Conservation (phyloP, 2,797 vertebrate genomes). For the Hyperoplus lanceolatus region DNA sequence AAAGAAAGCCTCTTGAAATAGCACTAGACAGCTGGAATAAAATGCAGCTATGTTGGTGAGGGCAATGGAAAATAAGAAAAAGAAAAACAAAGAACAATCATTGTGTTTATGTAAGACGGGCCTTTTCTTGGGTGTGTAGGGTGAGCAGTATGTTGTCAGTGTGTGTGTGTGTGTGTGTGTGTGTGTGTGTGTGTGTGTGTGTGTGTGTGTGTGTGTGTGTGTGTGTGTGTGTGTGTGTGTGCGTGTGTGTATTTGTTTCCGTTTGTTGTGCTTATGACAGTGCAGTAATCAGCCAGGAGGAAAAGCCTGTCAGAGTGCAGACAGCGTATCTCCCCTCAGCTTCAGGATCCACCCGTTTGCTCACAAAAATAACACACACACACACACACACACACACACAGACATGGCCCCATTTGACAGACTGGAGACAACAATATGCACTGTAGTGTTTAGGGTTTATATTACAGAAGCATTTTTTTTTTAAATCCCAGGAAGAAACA, state of each 20-base stretch:
- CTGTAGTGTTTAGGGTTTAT: slow-evolving; percentile 6
- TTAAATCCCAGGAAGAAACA: slow-evolving; percentile 54
- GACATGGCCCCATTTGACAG: slow-evolving; percentile 15
- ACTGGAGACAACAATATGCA: slow-evolving; percentile 45
- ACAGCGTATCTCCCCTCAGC: slow-evolving; percentile 71
- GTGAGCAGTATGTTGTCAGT: slow-evolving; percentile 61
- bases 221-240: slow-evolving; percentile 30
- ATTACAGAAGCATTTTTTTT: slow-evolving; percentile 35
- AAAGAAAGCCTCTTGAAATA: slow-evolving; percentile 70
- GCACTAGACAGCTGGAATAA: slow-evolving; percentile 65
- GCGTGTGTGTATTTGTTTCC: slow-evolving; percentile 67
- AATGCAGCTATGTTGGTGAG: slow-evolving; percentile 44
- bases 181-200: slow-evolving; percentile 37
- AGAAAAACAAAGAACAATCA: slow-evolving; percentile 75
- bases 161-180: slow-evolving; percentile 41
- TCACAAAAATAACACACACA: slow-evolving; percentile 43
- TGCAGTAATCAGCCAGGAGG: slow-evolving; percentile 76
- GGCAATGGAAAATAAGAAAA: slow-evolving; percentile 49
- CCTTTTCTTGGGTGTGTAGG: slow-evolving; percentile 71
- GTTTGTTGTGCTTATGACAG: slow-evolving; percentile 64
- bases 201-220: slow-evolving; percentile 69
- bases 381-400: slow-evolving; percentile 36
- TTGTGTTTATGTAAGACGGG: slow-evolving; percentile 72
- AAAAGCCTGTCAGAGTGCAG: slow-evolving; percentile 76
- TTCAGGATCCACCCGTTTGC: slow-evolving; percentile 66